Conservation (phyloP, 2,113 vertebrate species). For the Scomber scombrus region DNA sequence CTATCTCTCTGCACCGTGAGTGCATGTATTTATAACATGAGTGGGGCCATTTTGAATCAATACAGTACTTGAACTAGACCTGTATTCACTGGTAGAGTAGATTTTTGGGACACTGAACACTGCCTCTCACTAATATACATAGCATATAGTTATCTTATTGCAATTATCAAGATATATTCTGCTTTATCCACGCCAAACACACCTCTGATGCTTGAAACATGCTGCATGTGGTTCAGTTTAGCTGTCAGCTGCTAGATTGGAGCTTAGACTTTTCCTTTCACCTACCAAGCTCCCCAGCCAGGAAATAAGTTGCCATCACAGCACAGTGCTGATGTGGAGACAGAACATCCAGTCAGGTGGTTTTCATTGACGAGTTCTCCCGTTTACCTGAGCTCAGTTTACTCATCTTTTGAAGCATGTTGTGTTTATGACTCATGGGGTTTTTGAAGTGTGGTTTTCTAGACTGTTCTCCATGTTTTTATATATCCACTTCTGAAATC, state of each 20-base stretch:
- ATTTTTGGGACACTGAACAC: neutral
- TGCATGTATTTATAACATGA: conserved; percentile 36
- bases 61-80: neutral
- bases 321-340: neutral
- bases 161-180: neutral
- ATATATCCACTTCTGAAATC: neutral
- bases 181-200: neutral
- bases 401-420: conserved; percentile 1
- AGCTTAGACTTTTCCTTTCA: neutral
- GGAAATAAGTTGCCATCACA: neutral
- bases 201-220: neutral
- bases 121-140: neutral
- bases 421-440: neutral
- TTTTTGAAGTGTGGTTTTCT: neutral
- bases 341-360: conserved; percentile 18
- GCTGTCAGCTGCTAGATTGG: conserved; percentile 5
- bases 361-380: neutral
- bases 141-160: neutral
- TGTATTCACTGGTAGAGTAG: neutral
- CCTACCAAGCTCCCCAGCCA: neutral
- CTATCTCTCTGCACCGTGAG: neutral
- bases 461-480: no score
- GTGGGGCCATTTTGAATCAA: neutral
- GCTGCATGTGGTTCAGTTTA: neutral
- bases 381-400: neutral